Base-by-base conservation (phyloP, 2,797 vertebrate species). In the Acanthurus tractus region DNA sequence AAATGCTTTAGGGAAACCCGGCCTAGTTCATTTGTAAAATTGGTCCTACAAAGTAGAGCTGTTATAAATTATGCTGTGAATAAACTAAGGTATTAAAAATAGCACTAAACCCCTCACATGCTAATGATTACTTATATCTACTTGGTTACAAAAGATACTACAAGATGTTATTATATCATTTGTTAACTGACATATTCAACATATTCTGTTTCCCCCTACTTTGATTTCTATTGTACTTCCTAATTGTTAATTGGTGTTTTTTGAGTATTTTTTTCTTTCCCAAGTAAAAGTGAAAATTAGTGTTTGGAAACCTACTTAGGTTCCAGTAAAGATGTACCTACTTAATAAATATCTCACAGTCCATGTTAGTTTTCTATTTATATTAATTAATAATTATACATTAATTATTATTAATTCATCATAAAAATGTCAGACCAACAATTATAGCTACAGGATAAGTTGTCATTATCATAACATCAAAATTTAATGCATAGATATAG, bases 21-120 rank as follows among this genome's bases (percentile, higher is more conserved):
- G 65, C 69, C 61, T 77, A 58, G 63, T 87, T 89, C 55, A 85
- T 92, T 91, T 90, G 74, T 84, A 79, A 84, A 89, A 84, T 81
- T 86, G 79, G 69, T 71, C 34, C 42, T 61, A 66, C 46, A 73
- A 76, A 79, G 73, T 81, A 72, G 38, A 49, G 36, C 54, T 63
- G 55, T 56, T 58, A 7, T 76, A 66, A 85, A 76, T 79, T 84
- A 81, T 74, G 12, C 72, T 76, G 55, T 87, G 71, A 86, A 74
- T 84, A 83, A 84, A 86, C 49, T 20, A 38, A 67, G 34, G 42
- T 58, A 78, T 20, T 8, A 69, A 63, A 63, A 18, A 55, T 22
- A 69, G n/a, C 11, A 55, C 63, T 3, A 42, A 65, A 63, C 10
- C 15, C n/a, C 71, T 64, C 52, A 13, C 67, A 56, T 72, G 2